Evolutionary conservation across 2,888 invertebrate genomes (phyloP).

Genomic region (Lagria hirta): DNA sequence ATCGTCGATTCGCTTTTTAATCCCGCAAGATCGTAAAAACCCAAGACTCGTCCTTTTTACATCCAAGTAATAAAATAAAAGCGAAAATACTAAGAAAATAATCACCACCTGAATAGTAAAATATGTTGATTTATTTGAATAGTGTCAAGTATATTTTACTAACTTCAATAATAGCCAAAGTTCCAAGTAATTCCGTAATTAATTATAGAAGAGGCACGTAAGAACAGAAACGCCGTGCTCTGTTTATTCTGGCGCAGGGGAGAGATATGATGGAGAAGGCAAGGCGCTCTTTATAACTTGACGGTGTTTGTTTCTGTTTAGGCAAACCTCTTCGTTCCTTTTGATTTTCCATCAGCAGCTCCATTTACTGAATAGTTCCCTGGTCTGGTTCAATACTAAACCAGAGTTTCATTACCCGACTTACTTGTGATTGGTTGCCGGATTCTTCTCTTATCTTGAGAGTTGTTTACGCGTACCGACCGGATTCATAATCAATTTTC

Average conservation of each 20-base stretch:
- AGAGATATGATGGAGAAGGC: conserved; percentile 34
- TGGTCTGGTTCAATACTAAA: conserved; percentile 46
- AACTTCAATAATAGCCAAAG: conserved; percentile 48
- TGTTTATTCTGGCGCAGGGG: conserved; percentile 47
- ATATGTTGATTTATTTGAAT: conserved; percentile 39
- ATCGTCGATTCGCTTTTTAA: conserved; percentile 5
- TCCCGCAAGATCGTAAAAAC: conserved; percentile 11
- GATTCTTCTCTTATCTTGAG: conserved; percentile 51
- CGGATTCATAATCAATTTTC: conserved; percentile 8
- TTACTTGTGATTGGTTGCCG: conserved; percentile 50
- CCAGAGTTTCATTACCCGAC: conserved; percentile 51
- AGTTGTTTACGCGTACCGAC: conserved; percentile 44
- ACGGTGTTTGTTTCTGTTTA: conserved; percentile 53
- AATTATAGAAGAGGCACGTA: conserved; percentile 49
- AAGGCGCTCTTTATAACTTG: conserved; percentile 50
- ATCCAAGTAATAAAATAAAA: conserved; percentile 14
- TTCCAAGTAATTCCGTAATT: conserved; percentile 50
- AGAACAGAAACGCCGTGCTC: conserved; percentile 38
- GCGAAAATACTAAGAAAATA: conserved; percentile 23
- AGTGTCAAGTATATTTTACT: conserved; percentile 36
- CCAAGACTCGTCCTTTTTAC: conserved; percentile 5
- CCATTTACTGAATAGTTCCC: conserved; percentile 52
- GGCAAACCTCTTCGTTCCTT: conserved; percentile 53
- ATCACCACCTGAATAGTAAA: conserved; percentile 28
- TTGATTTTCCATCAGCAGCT: conserved; percentile 53